These are phyloP conservation scores for Aldrovandia affinis DNA, from an alignment of 2,797 vertebrate species.

Conservation along the genomic window DNA sequence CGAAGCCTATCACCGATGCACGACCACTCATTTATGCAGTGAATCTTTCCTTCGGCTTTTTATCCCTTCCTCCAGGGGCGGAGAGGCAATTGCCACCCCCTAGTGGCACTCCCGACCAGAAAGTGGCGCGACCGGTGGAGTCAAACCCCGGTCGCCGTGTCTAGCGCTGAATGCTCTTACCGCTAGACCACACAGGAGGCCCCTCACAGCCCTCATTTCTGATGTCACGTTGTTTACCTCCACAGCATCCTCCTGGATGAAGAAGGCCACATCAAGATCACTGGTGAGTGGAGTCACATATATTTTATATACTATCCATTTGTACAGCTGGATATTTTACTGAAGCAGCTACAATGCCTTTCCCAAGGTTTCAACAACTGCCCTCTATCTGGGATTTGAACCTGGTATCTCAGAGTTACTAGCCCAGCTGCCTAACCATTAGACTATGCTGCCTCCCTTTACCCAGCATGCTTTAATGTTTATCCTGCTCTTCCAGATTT, in stretches of 20 bases:
- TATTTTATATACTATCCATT: background rate
- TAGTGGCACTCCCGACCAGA: too few relatives aligned
- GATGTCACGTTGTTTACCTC: conserved; percentile 34
- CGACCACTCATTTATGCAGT: too few relatives aligned
- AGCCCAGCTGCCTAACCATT: background rate
- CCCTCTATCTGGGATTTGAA: background rate
- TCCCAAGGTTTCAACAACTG: background rate
- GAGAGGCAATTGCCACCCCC: too few relatives aligned
- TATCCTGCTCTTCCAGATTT: conserved; percentile 77
- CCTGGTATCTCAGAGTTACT: background rate
- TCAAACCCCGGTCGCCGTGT: too few relatives aligned
- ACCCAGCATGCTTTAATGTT: background rate
- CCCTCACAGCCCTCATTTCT: background rate
- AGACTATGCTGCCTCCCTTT: background rate
- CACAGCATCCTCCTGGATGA: conserved; percentile 94
- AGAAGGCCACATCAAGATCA: conserved; percentile 95
- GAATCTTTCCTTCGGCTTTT: too few relatives aligned
- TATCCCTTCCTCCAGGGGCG: too few relatives aligned
- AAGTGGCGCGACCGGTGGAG: too few relatives aligned
- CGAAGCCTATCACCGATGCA: too few relatives aligned
- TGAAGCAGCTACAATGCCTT: background rate
- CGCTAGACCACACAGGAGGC: too few relatives aligned
- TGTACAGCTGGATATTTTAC: too few relatives aligned
- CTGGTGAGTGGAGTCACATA: conserved; percentile 73
- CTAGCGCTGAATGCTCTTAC: too few relatives aligned